Percentiles rank a stretch among this genome's conserved stretches.
phyloP scores from a whole-genome alignment of 2,888 invertebrate genomes.

The Trichacis sp. region DNA sequence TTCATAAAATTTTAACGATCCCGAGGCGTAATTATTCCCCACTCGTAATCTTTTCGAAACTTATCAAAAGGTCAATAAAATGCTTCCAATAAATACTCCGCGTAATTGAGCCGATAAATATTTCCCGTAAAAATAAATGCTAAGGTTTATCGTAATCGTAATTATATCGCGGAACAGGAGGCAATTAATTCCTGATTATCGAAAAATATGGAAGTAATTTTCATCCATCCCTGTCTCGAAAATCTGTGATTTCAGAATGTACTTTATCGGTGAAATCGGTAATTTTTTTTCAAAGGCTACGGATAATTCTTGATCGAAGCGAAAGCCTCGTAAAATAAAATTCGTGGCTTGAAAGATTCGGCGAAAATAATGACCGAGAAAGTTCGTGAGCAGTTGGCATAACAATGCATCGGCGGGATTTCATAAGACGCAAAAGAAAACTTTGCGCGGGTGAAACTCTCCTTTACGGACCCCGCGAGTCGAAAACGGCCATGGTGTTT shows the following conservation, averaged over 20 bases:
- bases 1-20: background rate
- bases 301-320: background rate
- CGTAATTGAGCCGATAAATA: background rate
- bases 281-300: background rate
- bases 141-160: background rate
- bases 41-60: background rate
- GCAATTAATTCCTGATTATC: background rate
- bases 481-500: background rate
- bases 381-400: background rate
- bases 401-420: background rate
- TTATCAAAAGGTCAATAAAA: constrained; percentile 2
- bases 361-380: constrained; percentile 1
- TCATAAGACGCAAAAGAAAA: constrained; percentile 6
- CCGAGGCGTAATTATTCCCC: background rate
- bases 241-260: no score
- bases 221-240: no score
- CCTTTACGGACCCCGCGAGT: background rate
- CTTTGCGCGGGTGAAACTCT: background rate
- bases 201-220: background rate
- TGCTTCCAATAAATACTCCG: background rate
- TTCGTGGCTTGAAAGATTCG: constrained; percentile 1
- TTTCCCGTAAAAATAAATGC: no score
- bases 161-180: background rate
- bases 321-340: background rate
- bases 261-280: no score